These are phyloP conservation scores for Gymnorhina tibicen DNA, from an alignment of 2,113 vertebrate species.

Conservation along the genomic window DNA sequence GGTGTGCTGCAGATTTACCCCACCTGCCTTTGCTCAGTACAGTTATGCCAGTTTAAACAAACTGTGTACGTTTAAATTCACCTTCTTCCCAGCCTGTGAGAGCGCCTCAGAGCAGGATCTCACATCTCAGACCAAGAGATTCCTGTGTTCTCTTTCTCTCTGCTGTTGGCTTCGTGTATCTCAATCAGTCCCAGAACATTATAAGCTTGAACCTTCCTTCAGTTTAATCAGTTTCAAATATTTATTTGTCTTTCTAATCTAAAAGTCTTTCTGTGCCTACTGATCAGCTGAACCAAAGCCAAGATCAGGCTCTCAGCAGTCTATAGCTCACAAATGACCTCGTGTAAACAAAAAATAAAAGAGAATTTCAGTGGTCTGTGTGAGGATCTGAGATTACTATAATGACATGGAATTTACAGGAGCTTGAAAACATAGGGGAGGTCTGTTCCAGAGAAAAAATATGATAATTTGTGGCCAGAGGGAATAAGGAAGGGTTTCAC, in stretches of 20 bases:
- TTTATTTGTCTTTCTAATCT: conserved; percentile 50
- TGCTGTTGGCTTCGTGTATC: not conserved
- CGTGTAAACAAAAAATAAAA: conserved; percentile 38
- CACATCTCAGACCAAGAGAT: not conserved
- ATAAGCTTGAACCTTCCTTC: not conserved
- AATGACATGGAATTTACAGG: conserved; percentile 29
- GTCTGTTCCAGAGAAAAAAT: conserved; percentile 64
- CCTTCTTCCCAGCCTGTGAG: not conserved
- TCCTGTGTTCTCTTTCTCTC: not conserved
- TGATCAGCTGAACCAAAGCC: conserved; percentile 56
- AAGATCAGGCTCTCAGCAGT: conserved; percentile 15
- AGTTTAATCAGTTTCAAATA: conserved; percentile 49
- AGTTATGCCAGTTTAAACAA: not conserved
- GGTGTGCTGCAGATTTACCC: not conserved
- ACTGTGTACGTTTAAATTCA: not conserved
- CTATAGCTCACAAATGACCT: conserved; percentile 58
- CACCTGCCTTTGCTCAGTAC: not conserved
- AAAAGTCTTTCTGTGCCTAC: conserved; percentile 29
- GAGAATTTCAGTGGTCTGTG: not conserved
- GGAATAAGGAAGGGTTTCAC: conserved; percentile 33
- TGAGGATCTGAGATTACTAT: conserved; percentile 31
- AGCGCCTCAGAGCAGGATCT: not conserved
- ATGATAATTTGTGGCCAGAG: conserved; percentile 56
- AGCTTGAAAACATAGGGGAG: conserved; percentile 3
- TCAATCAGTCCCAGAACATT: not conserved